phyloP scores from a whole-genome alignment of 2,888 invertebrate species.

The Pollenia angustigena region DNA sequence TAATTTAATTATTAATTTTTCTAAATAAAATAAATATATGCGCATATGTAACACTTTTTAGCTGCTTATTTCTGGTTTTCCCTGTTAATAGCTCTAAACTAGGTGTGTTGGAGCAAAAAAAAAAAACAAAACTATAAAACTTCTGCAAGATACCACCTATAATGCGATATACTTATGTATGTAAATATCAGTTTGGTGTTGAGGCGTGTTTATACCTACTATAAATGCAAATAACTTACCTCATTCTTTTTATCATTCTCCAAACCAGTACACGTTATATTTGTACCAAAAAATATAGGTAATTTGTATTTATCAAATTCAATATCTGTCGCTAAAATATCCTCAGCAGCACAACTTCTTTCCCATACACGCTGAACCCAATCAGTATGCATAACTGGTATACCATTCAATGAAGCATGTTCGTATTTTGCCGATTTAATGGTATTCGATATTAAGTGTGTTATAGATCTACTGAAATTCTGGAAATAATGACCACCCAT shows the following conservation, averaged over 20 bases:
- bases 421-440: constrained; percentile 91
- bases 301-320: constrained; percentile 87
- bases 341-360: constrained; percentile 86
- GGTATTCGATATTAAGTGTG: constrained; percentile 92
- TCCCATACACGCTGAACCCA: constrained; percentile 95
- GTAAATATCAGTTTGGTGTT: too few species aligned
- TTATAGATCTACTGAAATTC: constrained; percentile 88
- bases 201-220: too few species aligned
- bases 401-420: constrained; percentile 84
- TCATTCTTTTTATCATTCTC: constrained; percentile 82
- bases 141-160: too few species aligned
- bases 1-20: too few species aligned
- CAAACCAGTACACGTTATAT: constrained; percentile 91
- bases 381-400: constrained; percentile 90
- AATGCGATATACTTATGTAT: too few species aligned
- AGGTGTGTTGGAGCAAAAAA: too few species aligned
- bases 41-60: too few species aligned
- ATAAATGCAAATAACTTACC: constrained; percentile 45
- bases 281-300: constrained; percentile 91
- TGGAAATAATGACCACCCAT: constrained; percentile 91
- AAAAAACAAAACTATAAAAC: too few species aligned
- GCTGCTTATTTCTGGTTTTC: too few species aligned
- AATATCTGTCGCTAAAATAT: constrained; percentile 87
- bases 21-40: too few species aligned
- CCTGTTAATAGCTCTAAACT: too few species aligned